Conservation (phyloP, 2,888 invertebrate species). For the Didymodactylos carnosus region DNA sequence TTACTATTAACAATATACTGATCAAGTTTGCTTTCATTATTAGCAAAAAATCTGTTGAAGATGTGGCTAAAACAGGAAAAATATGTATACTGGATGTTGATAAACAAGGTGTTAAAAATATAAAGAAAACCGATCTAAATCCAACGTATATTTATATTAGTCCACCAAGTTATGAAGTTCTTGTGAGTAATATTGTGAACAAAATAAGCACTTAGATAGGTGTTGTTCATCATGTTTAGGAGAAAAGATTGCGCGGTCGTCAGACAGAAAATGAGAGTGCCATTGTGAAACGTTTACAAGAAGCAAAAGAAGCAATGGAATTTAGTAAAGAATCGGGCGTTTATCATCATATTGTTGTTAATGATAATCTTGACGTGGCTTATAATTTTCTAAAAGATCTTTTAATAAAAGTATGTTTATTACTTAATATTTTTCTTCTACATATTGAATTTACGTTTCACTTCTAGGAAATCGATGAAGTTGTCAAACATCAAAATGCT, state of each 20-base stretch:
- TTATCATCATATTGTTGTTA: constrained; percentile 29
- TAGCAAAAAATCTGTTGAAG: constrained; percentile 63
- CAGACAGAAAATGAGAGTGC: constrained; percentile 78
- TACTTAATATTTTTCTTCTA: background rate
- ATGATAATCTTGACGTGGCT: constrained; percentile 28
- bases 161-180: constrained; percentile 62
- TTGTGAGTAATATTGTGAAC: too few relatives aligned
- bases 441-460: background rate
- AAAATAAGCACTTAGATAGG: background rate
- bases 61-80: constrained; percentile 56
- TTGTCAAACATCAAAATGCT: background rate
- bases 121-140: constrained; percentile 56
- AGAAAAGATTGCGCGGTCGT: constrained; percentile 42
- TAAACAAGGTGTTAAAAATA: constrained; percentile 72
- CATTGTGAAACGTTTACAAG: constrained; percentile 52
- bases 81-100: constrained; percentile 85
- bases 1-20: constrained; percentile 24
- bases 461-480: background rate
- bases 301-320: constrained; percentile 58
- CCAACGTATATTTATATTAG: constrained; percentile 69
- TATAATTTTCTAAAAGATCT: constrained; percentile 21
- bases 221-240: constrained; percentile 21
- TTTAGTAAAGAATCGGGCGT: constrained; percentile 44
- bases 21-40: background rate
- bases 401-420: background rate